Percentiles rank a stretch among this genome's conserved stretches.
These are phyloP conservation scores for Melieria crassipennis DNA, from an alignment of 2,888 invertebrate species.

Conservation along the genomic window DNA sequence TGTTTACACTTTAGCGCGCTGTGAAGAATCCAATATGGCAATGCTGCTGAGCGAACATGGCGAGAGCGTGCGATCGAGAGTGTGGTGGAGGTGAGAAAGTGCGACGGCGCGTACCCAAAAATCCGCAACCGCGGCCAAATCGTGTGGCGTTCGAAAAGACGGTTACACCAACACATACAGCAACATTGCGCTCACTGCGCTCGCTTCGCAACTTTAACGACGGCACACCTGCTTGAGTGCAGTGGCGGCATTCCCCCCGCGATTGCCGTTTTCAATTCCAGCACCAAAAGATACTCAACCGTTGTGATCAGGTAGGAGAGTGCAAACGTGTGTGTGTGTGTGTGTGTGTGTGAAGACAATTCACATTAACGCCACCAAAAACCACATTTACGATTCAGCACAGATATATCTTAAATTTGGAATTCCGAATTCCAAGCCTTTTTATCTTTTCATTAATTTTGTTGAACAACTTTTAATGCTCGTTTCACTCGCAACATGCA, in stretches of 20 bases:
- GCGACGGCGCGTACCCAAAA: neutral
- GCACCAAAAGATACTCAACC: too few species aligned
- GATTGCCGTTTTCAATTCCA: neutral
- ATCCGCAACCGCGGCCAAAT: neutral
- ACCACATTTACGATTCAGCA: too few species aligned
- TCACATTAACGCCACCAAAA: too few species aligned
- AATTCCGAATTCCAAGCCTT: too few species aligned
- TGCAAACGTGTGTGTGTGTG: constrained; percentile 2
- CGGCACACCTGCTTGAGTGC: constrained; percentile 11
- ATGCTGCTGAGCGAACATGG: constrained; percentile 4
- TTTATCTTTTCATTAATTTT: too few species aligned
- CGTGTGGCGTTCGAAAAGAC: neutral
- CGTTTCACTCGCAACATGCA: too few species aligned
- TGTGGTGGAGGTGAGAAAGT: neutral
- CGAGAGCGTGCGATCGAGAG: neutral
- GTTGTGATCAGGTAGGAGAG: neutral
- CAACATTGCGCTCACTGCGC: neutral
- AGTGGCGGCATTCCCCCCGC: neutral
- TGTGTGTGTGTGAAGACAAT: constrained; percentile 9
- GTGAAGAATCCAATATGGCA: constrained; percentile 13
- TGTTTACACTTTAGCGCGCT: neutral
- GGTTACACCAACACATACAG: neutral
- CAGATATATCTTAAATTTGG: too few species aligned
- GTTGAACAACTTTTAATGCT: too few species aligned
- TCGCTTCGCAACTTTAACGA: neutral